phyloP scores from a whole-genome alignment of 2,113 vertebrate species.

The Zeus faber region DNA sequence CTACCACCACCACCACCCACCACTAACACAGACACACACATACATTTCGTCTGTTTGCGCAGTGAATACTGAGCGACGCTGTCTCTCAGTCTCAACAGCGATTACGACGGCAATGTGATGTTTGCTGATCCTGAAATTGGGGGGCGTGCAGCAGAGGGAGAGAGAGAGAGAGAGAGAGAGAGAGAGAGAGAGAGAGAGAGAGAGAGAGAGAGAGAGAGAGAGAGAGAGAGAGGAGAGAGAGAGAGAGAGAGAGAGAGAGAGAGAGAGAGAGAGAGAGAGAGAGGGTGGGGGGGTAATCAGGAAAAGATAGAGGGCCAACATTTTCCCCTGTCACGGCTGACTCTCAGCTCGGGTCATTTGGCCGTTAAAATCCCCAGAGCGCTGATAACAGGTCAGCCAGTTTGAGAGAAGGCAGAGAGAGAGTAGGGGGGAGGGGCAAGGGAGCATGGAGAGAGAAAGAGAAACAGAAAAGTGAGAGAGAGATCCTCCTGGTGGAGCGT shows the following conservation, averaged over 20 bases:
- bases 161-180: neutral
- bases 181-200: neutral
- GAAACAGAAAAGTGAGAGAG: conserved; percentile 10
- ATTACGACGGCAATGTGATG: no score
- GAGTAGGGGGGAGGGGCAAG: conserved; percentile 1
- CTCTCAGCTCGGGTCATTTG: conserved; percentile 26
- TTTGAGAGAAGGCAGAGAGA: conserved; percentile 29
- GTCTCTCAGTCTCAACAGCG: no score
- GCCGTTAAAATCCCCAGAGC: conserved; percentile 58
- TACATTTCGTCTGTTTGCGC: no score
- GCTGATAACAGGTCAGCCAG: conserved; percentile 70
- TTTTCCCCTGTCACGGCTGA: conserved; percentile 59
- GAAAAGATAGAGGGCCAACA: no score
- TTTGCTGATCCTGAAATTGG: no score
- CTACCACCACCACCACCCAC: no score
- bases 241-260: neutral
- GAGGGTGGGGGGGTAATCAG: neutral
- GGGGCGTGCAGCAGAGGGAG: neutral
- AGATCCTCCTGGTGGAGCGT: conserved; percentile 58
- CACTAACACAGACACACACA: no score
- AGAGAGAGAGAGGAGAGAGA: neutral
- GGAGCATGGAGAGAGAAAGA: neutral
- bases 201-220: neutral
- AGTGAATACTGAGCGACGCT: no score
- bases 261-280: conserved; percentile 1